Evolutionary conservation across 2,797 vertebrate genomes (phyloP).

Genomic region (Ptychobarbus kaznakovi): DNA sequence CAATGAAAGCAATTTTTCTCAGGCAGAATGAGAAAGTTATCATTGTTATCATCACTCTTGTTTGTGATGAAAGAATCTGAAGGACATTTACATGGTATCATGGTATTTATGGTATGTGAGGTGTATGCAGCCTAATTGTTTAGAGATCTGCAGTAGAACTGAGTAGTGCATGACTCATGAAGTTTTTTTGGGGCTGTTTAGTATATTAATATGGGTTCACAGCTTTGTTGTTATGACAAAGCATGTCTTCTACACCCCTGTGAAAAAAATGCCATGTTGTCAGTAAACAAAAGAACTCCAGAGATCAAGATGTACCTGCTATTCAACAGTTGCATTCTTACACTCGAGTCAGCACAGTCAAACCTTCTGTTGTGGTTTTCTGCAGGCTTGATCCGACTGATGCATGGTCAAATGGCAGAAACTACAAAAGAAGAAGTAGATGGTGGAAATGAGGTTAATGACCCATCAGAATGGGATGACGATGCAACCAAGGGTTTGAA

Average conservation of each 20-base stretch:
- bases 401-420: constrained; percentile 48
- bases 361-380: neutral
- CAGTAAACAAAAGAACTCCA: constrained; percentile 69
- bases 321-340: constrained; percentile 18
- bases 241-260: neutral
- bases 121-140: neutral
- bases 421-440: constrained; percentile 50
- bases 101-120: neutral
- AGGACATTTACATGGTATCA: neutral
- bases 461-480: constrained; percentile 25
- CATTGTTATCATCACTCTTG: neutral
- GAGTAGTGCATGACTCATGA: neutral
- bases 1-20: too few species aligned
- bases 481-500: constrained; percentile 43
- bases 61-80: neutral
- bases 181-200: neutral
- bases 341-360: neutral
- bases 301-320: constrained; percentile 32
- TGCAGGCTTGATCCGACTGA: constrained; percentile 11
- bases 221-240: constrained; percentile 32
- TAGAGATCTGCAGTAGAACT: neutral
- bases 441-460: constrained; percentile 32
- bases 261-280: constrained; percentile 61
- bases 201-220: neutral
- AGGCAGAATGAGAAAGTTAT: too few species aligned